Evolutionary conservation across 2,113 vertebrate species (phyloP).

Genomic region (Poeciliopsis prolifica): DNA sequence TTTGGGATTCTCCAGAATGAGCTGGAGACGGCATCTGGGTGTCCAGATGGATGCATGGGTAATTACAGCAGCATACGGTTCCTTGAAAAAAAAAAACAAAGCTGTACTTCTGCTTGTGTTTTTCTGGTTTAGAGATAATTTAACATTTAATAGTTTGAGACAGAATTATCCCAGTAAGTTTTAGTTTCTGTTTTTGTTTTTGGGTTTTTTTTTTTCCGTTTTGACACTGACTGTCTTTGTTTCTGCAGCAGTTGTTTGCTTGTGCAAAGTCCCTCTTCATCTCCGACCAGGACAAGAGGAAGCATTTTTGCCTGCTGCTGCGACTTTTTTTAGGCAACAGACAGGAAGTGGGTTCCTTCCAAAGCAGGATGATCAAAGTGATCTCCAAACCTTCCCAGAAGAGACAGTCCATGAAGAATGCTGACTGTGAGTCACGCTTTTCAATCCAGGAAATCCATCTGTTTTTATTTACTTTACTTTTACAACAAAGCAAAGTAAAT

Average conservation of each 20-base stretch:
- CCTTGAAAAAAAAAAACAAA: too few species aligned
- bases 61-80: too few species aligned
- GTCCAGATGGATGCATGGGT: too few species aligned
- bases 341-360: constrained; percentile 91
- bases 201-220: not conserved
- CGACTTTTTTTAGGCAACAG: constrained; percentile 86
- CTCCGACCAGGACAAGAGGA: constrained; percentile 94
- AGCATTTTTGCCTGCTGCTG: constrained; percentile 91
- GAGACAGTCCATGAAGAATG: constrained; percentile 97
- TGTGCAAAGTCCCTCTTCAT: constrained; percentile 94
- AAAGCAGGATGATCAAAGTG: constrained; percentile 94
- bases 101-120: too few species aligned
- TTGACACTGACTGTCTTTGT: not conserved
- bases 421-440: constrained; percentile 83
- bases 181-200: not conserved
- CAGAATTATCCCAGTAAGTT: not conserved
- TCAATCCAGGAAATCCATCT: not conserved
- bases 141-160: not conserved
- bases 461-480: not conserved
- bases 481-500: not conserved
- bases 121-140: not conserved
- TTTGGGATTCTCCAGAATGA: not conserved
- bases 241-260: constrained; percentile 83
- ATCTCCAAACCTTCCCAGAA: constrained; percentile 98
- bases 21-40: not conserved